Conservation (phyloP, 1,140 invertebrate genomes). For the Drosophila mayri region DNA sequence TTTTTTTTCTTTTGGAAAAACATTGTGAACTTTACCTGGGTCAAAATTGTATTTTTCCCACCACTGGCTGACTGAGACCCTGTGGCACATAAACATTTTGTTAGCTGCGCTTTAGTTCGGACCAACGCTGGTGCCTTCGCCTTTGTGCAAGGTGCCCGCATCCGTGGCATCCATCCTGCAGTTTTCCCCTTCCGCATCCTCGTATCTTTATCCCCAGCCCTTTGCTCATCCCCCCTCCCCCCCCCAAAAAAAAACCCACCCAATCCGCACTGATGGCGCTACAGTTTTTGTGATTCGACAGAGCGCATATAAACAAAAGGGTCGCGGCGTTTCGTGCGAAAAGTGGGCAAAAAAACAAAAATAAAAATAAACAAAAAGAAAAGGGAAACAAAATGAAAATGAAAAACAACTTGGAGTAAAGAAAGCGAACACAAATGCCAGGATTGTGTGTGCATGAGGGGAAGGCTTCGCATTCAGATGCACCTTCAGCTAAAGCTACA, state of each 20-base stretch:
- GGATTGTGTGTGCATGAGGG: conserved; percentile 18
- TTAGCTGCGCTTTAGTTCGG: conserved; percentile 70
- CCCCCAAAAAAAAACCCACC: conserved; percentile 1
- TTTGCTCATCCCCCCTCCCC: not conserved
- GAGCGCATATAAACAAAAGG: conserved; percentile 81
- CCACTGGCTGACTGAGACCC: conserved; percentile 19
- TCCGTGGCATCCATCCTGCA: conserved; percentile 28
- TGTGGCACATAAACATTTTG: conserved; percentile 76
- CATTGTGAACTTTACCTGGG: not conserved
- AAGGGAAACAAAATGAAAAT: conserved; percentile 50
- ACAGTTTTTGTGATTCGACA: conserved; percentile 76
- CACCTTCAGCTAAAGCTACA: conserved; percentile 28
- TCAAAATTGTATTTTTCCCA: conserved; percentile 11
- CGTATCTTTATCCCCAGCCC: conserved; percentile 2
- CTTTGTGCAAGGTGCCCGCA: conserved; percentile 65
- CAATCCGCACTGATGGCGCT: conserved; percentile 50
- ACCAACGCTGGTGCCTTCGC: conserved; percentile 36
- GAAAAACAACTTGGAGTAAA: conserved; percentile 48
- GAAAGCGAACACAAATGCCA: conserved; percentile 38
- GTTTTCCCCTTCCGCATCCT: conserved; percentile 1
- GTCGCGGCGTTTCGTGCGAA: conserved; percentile 61
- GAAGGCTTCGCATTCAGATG: conserved; percentile 31
- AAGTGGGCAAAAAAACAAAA: conserved; percentile 56
- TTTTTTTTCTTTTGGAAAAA: too few species aligned
- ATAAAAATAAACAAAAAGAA: conserved; percentile 49